Base-by-base conservation (phyloP, 2,113 vertebrate species). In the Lota lota region DNA sequence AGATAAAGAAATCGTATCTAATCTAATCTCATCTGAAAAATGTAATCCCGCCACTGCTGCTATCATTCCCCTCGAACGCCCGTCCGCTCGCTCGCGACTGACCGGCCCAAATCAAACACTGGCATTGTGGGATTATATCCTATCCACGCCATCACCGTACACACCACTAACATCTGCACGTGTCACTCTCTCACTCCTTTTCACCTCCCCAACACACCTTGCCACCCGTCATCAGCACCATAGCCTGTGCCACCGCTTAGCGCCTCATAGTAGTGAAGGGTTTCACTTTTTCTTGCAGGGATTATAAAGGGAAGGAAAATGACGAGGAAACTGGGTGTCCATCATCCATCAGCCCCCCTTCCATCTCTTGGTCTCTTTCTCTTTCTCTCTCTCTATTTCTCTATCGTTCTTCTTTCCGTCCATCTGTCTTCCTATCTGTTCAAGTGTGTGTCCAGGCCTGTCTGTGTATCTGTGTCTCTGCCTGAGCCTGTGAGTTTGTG, bases 1-100 rank as follows among this genome's bases (percentile, higher is more conserved):
- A 63, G 77, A 57, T 60, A 70, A 66, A 75, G 74, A 72, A 79
- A 82, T 82, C 64, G 74, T 83, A 85, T 86, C 81, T 82, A 76
- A 83, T 86, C 83, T 78, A 62, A 47, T 47, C 40, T 47, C 7
- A 57, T 58, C 50, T 33, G 12, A 57, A 78, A 76, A 65, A 85
- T 74, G 65, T 87, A 87, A 88, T 88, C 85, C 79, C 36, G 62
- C 64, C 10, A 64, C 81, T 67, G 77, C 71, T 66, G 28, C 28
- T 5, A 5, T 28, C 28, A 3, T 28, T 28, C 28, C 28, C 28
- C 28, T 28, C 28, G 28, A 24, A 24, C 68, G 56, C 68, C 65
- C 51, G 21, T n/a, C n/a, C 15, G 24, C 61, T 36, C 73, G 54
- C 57, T 11, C 10, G 51, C 54, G 20, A n/a, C 59, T 40, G 21